Conservation (phyloP, 2,113 vertebrate genomes). For the Phoenicopterus ruber region DNA sequence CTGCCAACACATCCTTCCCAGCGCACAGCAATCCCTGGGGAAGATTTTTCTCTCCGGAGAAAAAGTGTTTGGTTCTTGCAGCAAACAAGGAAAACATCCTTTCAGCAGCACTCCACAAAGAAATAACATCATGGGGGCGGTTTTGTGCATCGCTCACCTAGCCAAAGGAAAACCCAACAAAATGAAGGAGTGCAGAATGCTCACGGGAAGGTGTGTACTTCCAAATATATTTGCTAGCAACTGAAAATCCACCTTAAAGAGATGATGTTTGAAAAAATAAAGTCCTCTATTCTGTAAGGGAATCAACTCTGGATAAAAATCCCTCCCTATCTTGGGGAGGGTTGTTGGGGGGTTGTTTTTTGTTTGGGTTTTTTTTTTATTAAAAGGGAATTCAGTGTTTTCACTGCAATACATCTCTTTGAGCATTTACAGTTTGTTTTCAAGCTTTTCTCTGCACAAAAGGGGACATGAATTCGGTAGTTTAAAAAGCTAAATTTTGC, state of each 20-base stretch:
- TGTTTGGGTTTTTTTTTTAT: not conserved
- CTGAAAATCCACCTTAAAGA: not conserved
- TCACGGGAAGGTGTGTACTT: not conserved
- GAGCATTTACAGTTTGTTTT: not conserved
- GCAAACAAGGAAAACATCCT: not conserved
- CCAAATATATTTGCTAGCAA: not conserved
- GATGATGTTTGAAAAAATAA: not conserved
- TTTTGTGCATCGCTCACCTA: not conserved
- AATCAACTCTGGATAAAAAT: not conserved
- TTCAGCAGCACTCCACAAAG: not conserved
- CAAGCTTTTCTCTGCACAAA: not conserved
- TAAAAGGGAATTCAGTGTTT: not conserved
- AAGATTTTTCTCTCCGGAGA: not conserved
- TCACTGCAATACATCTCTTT: not conserved
- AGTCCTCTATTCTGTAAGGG: not conserved
- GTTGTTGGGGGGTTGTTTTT: too few relatives aligned
- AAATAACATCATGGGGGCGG: not conserved
- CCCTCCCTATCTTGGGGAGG: fast-evolving
- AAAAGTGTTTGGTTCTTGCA: not conserved
- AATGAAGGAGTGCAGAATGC: not conserved
- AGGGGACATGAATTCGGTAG: not conserved
- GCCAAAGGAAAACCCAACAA: not conserved
- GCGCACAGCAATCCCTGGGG: not conserved
- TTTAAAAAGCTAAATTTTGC: not conserved
- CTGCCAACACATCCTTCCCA: not conserved